phyloP scores from a whole-genome alignment of 2,888 invertebrate species.

The Torymus texanus region DNA sequence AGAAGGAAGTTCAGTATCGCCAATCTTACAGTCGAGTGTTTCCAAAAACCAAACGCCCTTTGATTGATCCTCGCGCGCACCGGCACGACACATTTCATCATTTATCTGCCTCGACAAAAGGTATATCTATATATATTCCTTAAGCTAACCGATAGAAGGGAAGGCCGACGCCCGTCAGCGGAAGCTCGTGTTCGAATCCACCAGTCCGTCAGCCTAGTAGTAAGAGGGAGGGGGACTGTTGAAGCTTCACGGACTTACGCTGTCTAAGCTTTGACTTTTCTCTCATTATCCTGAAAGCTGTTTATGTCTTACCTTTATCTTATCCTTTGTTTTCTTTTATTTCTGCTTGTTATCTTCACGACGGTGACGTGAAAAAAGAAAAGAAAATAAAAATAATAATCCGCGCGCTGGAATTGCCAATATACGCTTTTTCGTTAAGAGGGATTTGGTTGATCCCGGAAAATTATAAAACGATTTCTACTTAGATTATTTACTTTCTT shows the following conservation, averaged over 20 bases:
- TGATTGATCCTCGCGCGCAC: conserved; percentile 39
- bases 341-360: too few species aligned
- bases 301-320: not conserved
- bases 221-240: not conserved
- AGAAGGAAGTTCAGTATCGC: not conserved
- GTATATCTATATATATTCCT: conserved; percentile 1
- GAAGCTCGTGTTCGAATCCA: too few species aligned
- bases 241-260: not conserved
- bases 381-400: too few species aligned
- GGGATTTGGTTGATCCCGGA: too few species aligned
- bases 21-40: conserved; percentile 18
- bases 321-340: not conserved
- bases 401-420: too few species aligned
- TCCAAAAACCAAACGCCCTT: conserved; percentile 22
- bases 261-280: conserved; percentile 30
- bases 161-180: not conserved
- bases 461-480: too few species aligned
- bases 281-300: conserved; percentile 20
- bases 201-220: too few species aligned
- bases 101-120: conserved; percentile 24
- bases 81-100: conserved; percentile 3
- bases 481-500: too few species aligned
- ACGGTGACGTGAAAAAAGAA: too few species aligned
- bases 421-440: too few species aligned
- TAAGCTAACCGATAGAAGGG: not conserved